Evolutionary conservation across 2,888 invertebrate species (phyloP), one percentile per base, ranked within the genome.

Genomic region (Perizoma flavofasciatum): DNA sequence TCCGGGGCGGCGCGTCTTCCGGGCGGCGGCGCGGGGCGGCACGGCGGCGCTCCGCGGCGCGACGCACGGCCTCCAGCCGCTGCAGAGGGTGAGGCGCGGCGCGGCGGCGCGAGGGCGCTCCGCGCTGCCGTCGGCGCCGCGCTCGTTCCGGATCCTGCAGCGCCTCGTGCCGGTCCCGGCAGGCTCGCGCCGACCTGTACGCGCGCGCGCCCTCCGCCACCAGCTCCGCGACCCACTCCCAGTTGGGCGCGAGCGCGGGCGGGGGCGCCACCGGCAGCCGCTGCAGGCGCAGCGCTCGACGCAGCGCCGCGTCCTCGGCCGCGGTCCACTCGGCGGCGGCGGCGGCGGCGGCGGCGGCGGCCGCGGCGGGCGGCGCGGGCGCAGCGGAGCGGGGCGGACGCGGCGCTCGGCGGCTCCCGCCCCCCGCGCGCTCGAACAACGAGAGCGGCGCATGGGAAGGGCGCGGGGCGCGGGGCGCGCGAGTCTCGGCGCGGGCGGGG

Each of bases 191-290:
- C 43, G 98, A 97, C 62, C 99, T 95, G 86, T 96, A 97, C 11
- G 96, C 95, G 70, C 97, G 94, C 49, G 97, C 96, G n/a, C 95
- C 95, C 65, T 96, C 95, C 85, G 96, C 98, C 1, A 99, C 98
- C 73, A 96, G 94, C 80, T 98, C 98, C 32, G 98, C 95, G 6
- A 97, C 97, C 81, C 98, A 94, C 83, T 99, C 98, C 99, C 99
- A 99, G 92, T 99, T 99, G 47, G 98, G 96, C 34, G 96, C 96
- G 79, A 97, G 98, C 96, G 97, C 64, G 96, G 96, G 61, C 95
- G 90, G 81, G 73, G 88, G 59, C 95, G 94, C 84, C 95, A 94
- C 67, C 96, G 93, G 89, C 76, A 86, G 78, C 33, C 86, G 86
- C 85, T 96, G 96, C 74, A 94, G 93, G 68, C 96, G 95, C 49